These are phyloP conservation scores for Tympanoctomys barrerae DNA, from an alignment of 2,797 vertebrate species.

Conservation along the genomic window DNA sequence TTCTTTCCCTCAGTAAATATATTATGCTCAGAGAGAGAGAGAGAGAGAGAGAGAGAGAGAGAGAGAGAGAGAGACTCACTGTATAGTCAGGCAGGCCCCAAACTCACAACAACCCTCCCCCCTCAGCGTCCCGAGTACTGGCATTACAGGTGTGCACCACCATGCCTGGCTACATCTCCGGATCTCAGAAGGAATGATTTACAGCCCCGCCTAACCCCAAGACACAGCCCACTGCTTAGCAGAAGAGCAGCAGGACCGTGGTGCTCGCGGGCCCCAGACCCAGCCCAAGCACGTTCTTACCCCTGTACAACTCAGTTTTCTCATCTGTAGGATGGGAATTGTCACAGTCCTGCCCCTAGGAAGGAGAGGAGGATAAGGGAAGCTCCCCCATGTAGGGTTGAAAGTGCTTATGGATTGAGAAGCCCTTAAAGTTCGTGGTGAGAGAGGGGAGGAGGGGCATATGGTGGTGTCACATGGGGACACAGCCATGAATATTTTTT, in stretches of 20 bases:
- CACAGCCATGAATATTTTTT: not conserved
- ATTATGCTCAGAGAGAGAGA: too few species aligned
- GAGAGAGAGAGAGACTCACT: not conserved
- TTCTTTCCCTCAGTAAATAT: too few species aligned
- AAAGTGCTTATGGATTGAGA: not conserved
- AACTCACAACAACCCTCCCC: not conserved
- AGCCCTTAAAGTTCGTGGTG: rapidly evolving
- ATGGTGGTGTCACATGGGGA: rapidly evolving
- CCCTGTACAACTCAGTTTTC: not conserved
- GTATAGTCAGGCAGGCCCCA: not conserved
- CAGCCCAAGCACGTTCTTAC: not conserved
- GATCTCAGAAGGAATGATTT: not conserved
- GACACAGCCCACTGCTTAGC: not conserved
- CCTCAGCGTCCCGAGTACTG: not conserved
- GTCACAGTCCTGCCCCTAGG: not conserved
- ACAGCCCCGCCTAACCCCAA: not conserved
- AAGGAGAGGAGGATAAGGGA: not conserved
- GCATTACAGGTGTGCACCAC: not conserved
- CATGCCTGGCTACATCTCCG: not conserved
- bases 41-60: too few species aligned
- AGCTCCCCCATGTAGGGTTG: not conserved
- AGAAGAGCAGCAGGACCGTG: too few species aligned
- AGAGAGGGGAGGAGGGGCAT: not conserved
- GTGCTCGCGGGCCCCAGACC: not conserved
- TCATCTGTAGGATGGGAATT: not conserved